Conservation (phyloP, 2,113 vertebrate genomes). For the Pavo muticus region DNA sequence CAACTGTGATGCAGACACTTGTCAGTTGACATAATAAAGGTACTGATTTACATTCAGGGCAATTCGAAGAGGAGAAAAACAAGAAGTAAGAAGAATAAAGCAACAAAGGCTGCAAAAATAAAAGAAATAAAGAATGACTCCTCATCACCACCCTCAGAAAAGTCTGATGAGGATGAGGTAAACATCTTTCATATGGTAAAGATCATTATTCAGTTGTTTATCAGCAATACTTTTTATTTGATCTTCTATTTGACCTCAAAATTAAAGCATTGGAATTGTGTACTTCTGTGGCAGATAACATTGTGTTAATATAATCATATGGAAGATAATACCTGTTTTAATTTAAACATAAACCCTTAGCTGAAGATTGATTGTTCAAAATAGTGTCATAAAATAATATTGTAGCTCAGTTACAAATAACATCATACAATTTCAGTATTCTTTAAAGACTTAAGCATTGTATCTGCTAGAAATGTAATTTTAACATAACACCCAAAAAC, state of each 20-base stretch:
- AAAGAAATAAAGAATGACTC: constrained; percentile 92
- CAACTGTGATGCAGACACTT: neutral
- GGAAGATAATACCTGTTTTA: neutral
- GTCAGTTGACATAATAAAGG: constrained; percentile 16
- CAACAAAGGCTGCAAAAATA: constrained; percentile 83
- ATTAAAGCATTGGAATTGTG: neutral
- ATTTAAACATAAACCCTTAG: constrained; percentile 10
- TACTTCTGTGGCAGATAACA: neutral
- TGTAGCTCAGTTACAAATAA: neutral
- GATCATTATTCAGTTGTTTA: neutral
- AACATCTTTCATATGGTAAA: constrained; percentile 5
- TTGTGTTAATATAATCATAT: neutral
- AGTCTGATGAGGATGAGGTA: constrained; percentile 90
- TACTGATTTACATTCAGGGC: constrained; percentile 78
- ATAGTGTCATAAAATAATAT: neutral
- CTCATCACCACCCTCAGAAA: constrained; percentile 89
- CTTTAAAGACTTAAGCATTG: neutral
- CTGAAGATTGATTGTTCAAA: constrained; percentile 33
- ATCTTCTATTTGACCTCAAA: neutral
- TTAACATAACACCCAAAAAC: neutral
- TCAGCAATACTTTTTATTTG: neutral
- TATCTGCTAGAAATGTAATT: constrained; percentile 22
- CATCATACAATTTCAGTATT: neutral
- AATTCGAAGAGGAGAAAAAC: constrained; percentile 91
- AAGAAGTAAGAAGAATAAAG: constrained; percentile 90